Conservation (phyloP, 2,113 vertebrate genomes). For the Nesoenas mayeri region DNA sequence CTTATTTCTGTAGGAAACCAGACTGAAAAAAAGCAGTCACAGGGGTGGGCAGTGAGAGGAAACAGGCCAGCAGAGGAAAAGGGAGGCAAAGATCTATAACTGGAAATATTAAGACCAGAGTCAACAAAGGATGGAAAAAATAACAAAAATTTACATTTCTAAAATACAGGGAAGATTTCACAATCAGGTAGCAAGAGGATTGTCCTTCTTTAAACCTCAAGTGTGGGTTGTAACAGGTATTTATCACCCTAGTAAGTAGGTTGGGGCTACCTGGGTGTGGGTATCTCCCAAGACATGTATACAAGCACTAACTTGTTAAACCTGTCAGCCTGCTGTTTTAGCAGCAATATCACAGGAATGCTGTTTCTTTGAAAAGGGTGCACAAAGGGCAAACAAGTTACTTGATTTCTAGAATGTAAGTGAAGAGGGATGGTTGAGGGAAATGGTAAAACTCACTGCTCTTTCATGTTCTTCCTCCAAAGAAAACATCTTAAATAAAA, state of each 20-base stretch:
- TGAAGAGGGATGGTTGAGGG: neutral
- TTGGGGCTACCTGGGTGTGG: slow-evolving; percentile 58
- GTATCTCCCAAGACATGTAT: slow-evolving; percentile 30
- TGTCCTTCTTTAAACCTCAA: slow-evolving; percentile 4
- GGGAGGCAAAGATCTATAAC: neutral
- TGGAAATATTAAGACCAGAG: neutral
- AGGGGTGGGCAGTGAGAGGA: neutral
- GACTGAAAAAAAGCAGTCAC: neutral
- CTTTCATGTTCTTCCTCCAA: slow-evolving; percentile 23
- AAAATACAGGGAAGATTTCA: neutral
- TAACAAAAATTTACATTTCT: neutral
- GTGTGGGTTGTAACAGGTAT: slow-evolving; percentile 52
- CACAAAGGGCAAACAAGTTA: slow-evolving; percentile 20
- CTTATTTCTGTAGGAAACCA: slow-evolving; percentile 37
- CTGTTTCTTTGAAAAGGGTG: slow-evolving; percentile 38
- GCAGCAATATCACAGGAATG: slow-evolving; percentile 51
- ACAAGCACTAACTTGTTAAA: slow-evolving; percentile 46
- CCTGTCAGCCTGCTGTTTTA: slow-evolving; percentile 52
- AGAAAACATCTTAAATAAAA: slow-evolving; percentile 42
- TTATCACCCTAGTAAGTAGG: slow-evolving; percentile 41
- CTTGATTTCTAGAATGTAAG: slow-evolving; percentile 26
- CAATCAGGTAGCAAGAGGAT: neutral
- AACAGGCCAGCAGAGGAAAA: neutral
- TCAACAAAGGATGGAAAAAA: neutral
- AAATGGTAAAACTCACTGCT: slow-evolving; percentile 8